phyloP scores from a whole-genome alignment of 1,140 invertebrate genomes.

The Callitettix versicolor region DNA sequence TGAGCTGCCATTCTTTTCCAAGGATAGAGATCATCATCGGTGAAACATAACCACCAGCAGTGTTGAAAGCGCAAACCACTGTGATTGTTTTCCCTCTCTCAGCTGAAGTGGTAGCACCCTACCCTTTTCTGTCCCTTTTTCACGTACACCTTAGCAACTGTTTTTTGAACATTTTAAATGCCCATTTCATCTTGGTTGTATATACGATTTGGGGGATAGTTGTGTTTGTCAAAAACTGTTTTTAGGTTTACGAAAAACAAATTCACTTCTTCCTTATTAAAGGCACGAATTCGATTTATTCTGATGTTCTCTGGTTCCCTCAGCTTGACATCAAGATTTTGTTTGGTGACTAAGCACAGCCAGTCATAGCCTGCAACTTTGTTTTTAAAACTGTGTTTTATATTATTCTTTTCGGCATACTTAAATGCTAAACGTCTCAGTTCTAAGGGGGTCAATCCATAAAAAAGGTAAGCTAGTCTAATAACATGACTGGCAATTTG shows the following conservation, averaged over 20 bases:
- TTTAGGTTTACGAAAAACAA: slow-evolving; percentile 21
- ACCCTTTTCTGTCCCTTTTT: slow-evolving; percentile 12
- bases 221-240: background rate
- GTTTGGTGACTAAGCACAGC: too few relatives aligned
- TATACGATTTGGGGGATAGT: slow-evolving; percentile 18
- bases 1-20: slow-evolving; percentile 21
- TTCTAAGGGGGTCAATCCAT: too few relatives aligned
- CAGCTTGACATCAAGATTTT: background rate
- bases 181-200: slow-evolving; percentile 34
- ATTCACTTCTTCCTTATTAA: slow-evolving; percentile 18
- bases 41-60: slow-evolving; percentile 28
- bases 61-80: slow-evolving; percentile 25
- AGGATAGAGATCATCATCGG: slow-evolving; percentile 34
- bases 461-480: too few relatives aligned
- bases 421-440: too few relatives aligned
- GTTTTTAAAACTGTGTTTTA: too few relatives aligned
- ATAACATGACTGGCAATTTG: too few relatives aligned
- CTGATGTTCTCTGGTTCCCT: slow-evolving; percentile 24
- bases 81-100: slow-evolving; percentile 29
- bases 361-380: too few relatives aligned
- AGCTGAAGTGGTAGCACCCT: slow-evolving; percentile 18
- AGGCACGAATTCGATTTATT: slow-evolving; percentile 17
- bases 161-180: slow-evolving; percentile 30
- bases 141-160: slow-evolving; percentile 13
- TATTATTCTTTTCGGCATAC: too few relatives aligned